Evolutionary conservation across 2,113 vertebrate species (phyloP), one percentile per base, ranked within the genome.

Genomic region (Hippocampus guttulatus): DNA sequence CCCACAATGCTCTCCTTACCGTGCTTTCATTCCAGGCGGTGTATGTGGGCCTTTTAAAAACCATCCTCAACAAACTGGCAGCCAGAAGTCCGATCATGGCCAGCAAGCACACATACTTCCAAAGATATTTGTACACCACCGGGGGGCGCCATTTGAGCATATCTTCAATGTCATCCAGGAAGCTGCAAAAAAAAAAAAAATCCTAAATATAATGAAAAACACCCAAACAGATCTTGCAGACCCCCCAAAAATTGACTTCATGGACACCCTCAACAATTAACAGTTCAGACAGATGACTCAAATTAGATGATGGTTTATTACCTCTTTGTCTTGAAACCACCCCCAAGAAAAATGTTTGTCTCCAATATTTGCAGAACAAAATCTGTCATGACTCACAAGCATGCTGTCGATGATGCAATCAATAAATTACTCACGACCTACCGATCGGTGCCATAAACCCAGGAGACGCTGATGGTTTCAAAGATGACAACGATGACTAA

Each of bases 391-490:
- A 38, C 33, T 38, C 33, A 38, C 5, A 38, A 6, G 33, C 33
- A 38, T 38, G 33, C 33, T 38, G 33, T 38, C 12, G 45, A 47
- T 10, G 45, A 40, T 20, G 20, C 45, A 18, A 1, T 33, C 10
- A 8, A 23, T 49, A 54, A 60, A 1, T 1, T 15, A 8, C 21
- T 40, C 21, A 5, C n/a, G 30, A 45, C 93, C 94, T 92, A 98
- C 97, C 95, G 96, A 81, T 98, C 95, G 69, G 97, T 97, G 64
- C 97, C 97, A 0, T 99, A 99, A 85, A 98, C 90, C 97, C 97
- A 99, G 7, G 97, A 92, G 87, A 99, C 95, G 0, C 95, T 94
- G 0, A 95, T 78, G 67, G 97, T 96, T 90, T 99, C 97, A 71
- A 99, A 94, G 82, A 98, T 92, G 23, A 99, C 97, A 5, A 99